phyloP scores from a whole-genome alignment of 2,888 invertebrate species.

The Catonia carolina region DNA sequence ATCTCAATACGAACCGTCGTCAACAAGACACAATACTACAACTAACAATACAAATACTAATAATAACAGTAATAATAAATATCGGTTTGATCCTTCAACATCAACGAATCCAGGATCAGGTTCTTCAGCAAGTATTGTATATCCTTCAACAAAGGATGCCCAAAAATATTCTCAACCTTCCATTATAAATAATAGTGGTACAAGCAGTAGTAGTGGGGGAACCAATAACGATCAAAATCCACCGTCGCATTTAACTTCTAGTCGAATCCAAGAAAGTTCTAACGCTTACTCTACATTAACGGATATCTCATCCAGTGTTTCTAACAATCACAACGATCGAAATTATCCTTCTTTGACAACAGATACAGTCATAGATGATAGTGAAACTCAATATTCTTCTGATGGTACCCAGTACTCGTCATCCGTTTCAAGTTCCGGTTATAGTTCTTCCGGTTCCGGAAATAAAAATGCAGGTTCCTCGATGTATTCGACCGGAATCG shows the following conservation, averaged over 20 bases:
- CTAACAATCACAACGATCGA: not conserved
- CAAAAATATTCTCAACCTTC: slow-evolving; percentile 20
- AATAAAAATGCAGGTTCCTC: not conserved
- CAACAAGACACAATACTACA: not conserved
- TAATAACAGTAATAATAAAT: slow-evolving; percentile 2
- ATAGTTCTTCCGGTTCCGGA: not conserved
- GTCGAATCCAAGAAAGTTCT: slow-evolving; percentile 8
- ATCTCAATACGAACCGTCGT: slow-evolving; percentile 1
- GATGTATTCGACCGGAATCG: not conserved
- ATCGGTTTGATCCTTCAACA: not conserved
- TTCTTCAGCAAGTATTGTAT: slow-evolving; percentile 1
- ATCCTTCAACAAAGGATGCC: slow-evolving; percentile 13
- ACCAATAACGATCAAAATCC: not conserved
- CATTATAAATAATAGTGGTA: not conserved
- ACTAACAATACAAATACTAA: not conserved
- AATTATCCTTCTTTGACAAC: slow-evolving; percentile 10
- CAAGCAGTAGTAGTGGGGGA: slow-evolving; percentile 14
- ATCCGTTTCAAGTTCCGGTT: not conserved
- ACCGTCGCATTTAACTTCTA: slow-evolving; percentile 16
- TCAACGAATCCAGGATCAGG: not conserved
- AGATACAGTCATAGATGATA: not conserved
- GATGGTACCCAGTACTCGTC: not conserved
- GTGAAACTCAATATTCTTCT: not conserved
- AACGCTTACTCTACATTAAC: slow-evolving; percentile 22
- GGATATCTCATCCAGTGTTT: slow-evolving; percentile 2